Percentiles rank a stretch among this genome's conserved stretches.
phyloP scores from a whole-genome alignment of 2,888 invertebrate species.

The Andrena fulva region DNA sequence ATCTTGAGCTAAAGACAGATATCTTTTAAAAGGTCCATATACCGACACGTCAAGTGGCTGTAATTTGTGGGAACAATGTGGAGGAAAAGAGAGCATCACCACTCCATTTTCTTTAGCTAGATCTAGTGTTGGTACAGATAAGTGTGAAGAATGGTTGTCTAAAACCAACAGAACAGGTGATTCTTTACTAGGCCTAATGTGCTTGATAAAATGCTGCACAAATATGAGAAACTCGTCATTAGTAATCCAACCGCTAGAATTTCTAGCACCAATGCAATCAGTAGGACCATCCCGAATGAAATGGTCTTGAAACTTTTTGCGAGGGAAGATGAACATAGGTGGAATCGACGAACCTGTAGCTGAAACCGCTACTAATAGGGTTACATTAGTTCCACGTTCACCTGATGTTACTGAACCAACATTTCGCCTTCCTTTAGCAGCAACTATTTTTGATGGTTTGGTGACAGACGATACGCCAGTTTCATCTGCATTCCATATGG shows the following conservation, averaged over 20 bases:
- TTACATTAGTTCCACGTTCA: constrained; percentile 16
- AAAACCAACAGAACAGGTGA: constrained; percentile 74
- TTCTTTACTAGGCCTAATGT: constrained; percentile 56
- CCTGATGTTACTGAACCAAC: constrained; percentile 44
- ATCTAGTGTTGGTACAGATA: constrained; percentile 63
- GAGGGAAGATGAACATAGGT: constrained; percentile 74
- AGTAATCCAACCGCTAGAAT: constrained; percentile 78
- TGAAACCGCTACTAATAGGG: constrained; percentile 61
- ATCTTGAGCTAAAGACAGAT: neutral
- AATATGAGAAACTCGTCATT: constrained; percentile 64
- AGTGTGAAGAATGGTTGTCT: constrained; percentile 77
- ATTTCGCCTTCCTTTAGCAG: constrained; percentile 54
- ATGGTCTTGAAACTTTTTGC: constrained; percentile 9
- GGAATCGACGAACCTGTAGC: constrained; percentile 68
- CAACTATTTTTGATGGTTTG: constrained; percentile 52
- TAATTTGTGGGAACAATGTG: constrained; percentile 17
- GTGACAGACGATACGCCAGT: constrained; percentile 66
- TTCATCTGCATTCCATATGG: constrained; percentile 77
- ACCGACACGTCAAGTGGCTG: constrained; percentile 11
- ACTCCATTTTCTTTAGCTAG: constrained; percentile 16
- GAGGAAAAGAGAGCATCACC: neutral
- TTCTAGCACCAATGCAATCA: constrained; percentile 76
- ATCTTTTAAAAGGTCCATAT: constrained; percentile 22
- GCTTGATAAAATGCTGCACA: constrained; percentile 3
- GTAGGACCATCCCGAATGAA: constrained; percentile 69